These are phyloP conservation scores for Atrichornis clamosus DNA, from an alignment of 2,113 vertebrate species.

Conservation along the genomic window DNA sequence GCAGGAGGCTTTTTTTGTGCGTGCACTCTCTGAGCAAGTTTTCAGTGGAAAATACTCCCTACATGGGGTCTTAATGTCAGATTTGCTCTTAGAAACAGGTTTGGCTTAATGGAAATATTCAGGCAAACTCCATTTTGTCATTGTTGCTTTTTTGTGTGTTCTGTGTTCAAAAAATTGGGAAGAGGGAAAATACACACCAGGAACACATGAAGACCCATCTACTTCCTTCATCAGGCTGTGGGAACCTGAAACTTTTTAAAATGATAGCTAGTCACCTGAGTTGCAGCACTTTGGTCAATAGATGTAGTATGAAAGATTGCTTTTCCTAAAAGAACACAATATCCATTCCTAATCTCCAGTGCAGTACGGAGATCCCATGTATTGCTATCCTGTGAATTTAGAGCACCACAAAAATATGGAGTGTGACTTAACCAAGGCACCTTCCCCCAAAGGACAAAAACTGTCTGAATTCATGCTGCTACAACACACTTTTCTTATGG, in stretches of 20 bases:
- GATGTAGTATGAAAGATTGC: background rate
- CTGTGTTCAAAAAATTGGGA: background rate
- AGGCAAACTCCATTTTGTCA: background rate
- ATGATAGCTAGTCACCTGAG: background rate
- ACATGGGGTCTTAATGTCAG: background rate
- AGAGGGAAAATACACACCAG: background rate
- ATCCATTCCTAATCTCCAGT: background rate
- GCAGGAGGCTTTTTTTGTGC: background rate
- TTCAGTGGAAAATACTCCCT: background rate
- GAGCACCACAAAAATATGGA: background rate
- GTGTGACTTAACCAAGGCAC: background rate
- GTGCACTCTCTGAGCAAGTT: background rate
- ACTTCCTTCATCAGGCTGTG: background rate
- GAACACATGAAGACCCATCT: fast-evolving
- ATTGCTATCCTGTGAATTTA: background rate
- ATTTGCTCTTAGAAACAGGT: background rate
- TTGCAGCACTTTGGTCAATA: background rate
- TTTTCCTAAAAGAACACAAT: background rate
- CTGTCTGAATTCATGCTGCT: background rate
- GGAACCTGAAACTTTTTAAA: background rate
- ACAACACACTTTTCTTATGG: background rate
- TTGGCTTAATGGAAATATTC: background rate
- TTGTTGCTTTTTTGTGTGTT: background rate
- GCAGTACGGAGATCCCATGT: background rate
- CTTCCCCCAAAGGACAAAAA: background rate